Conservation (phyloP, 2,888 invertebrate species). For the Spicauda simplicius region DNA sequence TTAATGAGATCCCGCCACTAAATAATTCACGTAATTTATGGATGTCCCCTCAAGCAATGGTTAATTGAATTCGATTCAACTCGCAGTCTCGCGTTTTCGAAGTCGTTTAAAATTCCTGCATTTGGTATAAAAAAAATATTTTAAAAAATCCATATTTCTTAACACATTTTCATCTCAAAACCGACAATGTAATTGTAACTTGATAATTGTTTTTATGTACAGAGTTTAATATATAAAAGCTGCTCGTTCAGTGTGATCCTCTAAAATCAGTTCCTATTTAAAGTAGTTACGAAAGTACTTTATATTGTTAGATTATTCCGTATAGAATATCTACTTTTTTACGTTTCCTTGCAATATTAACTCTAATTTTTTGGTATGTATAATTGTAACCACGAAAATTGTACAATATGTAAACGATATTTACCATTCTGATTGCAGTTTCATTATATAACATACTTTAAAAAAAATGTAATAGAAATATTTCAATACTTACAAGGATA, state of each 20-base stretch:
- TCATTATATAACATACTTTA: not conserved
- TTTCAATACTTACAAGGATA: not conserved
- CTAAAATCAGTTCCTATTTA: slow-evolving; percentile 20
- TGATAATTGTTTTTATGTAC: not conserved
- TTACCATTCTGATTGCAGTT: not conserved
- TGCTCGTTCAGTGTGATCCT: slow-evolving; percentile 4
- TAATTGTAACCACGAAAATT: not conserved
- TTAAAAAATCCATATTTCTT: not conserved
- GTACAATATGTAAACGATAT: not conserved
- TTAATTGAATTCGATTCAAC: too few species aligned
- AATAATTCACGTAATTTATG: too few species aligned
- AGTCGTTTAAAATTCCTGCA: too few species aligned
- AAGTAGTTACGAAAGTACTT: not conserved
- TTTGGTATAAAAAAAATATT: not conserved
- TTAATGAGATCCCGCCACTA: too few species aligned
- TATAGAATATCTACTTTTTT: slow-evolving; percentile 21
- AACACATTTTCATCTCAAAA: not conserved
- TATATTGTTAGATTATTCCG: slow-evolving; percentile 8
- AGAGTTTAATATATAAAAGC: not conserved
- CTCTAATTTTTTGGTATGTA: not conserved
- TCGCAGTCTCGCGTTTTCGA: too few species aligned
- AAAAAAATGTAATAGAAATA: not conserved
- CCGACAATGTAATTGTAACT: not conserved
- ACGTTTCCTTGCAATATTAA: slow-evolving; percentile 1
- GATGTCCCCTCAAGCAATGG: too few species aligned